Evolutionary conservation across 2,888 invertebrate genomes (phyloP).

Genomic region (Andrena dorsata): DNA sequence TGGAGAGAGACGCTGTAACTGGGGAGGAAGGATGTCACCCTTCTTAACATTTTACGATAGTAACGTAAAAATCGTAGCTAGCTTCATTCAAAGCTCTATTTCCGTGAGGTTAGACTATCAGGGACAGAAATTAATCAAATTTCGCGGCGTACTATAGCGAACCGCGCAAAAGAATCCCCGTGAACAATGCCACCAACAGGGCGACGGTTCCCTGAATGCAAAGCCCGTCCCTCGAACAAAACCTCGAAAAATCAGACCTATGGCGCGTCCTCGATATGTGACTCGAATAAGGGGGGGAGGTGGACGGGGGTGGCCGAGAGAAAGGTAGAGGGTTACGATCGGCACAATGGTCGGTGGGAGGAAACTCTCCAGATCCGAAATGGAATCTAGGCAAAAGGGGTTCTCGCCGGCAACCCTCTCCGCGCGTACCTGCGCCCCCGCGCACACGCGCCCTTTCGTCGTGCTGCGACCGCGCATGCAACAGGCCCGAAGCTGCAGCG

Average conservation of each 20-base stretch:
- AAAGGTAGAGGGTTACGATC: slow-evolving; percentile 52
- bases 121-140: background rate
- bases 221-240: slow-evolving; percentile 35
- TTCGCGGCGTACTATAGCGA: background rate
- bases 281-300: slow-evolving; percentile 74
- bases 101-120: background rate
- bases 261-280: slow-evolving; percentile 71
- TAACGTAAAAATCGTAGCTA: no score
- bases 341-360: slow-evolving; percentile 72
- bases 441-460: slow-evolving; percentile 19
- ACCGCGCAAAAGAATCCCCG: background rate
- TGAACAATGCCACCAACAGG: background rate
- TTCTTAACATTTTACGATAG: no score
- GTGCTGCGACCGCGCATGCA: slow-evolving; percentile 60
- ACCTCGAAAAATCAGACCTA: slow-evolving; percentile 67
- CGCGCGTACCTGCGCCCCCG: slow-evolving; percentile 16
- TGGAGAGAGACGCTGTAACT: background rate
- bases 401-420: slow-evolving; percentile 62
- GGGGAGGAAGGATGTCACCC: background rate
- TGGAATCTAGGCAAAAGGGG: slow-evolving; percentile 76
- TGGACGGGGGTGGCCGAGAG: slow-evolving; percentile 2
- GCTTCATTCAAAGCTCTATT: no score
- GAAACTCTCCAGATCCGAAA: slow-evolving; percentile 74
- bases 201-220: slow-evolving; percentile 45
- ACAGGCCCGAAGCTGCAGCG: slow-evolving; percentile 64